phyloP scores from a whole-genome alignment of 92 coral and sea anemone species.

The Epizoanthus fatuus region DNA sequence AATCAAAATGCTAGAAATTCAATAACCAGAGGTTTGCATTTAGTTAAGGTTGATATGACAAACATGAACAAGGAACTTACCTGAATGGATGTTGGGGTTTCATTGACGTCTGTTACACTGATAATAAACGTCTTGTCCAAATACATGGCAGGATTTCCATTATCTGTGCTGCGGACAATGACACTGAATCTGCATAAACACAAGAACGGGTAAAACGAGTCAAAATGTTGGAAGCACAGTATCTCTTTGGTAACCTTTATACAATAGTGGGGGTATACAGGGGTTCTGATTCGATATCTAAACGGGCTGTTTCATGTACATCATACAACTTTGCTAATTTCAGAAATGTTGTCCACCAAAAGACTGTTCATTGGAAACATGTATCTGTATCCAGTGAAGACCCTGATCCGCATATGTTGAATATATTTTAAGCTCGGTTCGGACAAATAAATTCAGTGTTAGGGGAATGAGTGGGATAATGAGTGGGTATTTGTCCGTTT shows the following conservation, averaged over 20 bases:
- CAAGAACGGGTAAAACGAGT: too few species aligned
- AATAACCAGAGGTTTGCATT: neutral
- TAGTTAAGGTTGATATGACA: neutral
- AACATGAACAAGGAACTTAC: conserved; percentile 39
- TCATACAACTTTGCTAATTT: too few species aligned
- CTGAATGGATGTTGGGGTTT: conserved; percentile 89
- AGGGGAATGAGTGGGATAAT: too few species aligned
- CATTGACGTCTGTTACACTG: conserved; percentile 84
- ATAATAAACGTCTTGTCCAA: conserved; percentile 81
- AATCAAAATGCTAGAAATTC: too few species aligned
- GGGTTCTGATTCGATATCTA: neutral
- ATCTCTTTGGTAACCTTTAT: neutral
- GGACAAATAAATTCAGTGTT: too few species aligned
- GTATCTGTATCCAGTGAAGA: too few species aligned
- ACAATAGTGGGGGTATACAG: neutral
- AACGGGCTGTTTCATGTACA: neutral
- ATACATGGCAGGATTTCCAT: conserved; percentile 87
- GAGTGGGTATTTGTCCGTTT: too few species aligned
- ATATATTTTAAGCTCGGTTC: too few species aligned
- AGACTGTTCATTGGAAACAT: too few species aligned
- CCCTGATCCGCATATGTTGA: too few species aligned
- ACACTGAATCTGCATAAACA: conserved; percentile 69
- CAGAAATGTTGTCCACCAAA: too few species aligned
- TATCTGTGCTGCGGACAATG: conserved; percentile 92
- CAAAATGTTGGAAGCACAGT: neutral